phyloP scores from a whole-genome alignment of 2,888 invertebrate genomes.

The Sisyra terminalis region DNA sequence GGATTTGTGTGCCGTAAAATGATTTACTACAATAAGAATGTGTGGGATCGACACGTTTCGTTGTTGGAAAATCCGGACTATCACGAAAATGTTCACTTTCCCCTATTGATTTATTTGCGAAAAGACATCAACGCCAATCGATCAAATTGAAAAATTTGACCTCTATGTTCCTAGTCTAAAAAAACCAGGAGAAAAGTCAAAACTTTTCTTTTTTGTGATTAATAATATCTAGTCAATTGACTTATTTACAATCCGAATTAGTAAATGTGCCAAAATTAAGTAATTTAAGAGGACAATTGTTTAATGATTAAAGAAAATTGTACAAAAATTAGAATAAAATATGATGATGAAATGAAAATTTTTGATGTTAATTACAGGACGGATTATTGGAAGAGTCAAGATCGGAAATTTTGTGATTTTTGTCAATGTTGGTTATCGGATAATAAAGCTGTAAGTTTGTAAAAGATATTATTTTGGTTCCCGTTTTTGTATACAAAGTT shows the following conservation, averaged over 20 bases:
- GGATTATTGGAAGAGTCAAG: slow-evolving; percentile 93
- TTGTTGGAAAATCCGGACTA: slow-evolving; percentile 41
- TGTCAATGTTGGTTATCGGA: slow-evolving; percentile 98
- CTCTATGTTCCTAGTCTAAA: too few species aligned
- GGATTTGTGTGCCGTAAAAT: slow-evolving; percentile 40
- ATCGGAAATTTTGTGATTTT: slow-evolving; percentile 89
- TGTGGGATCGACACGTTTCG: slow-evolving; percentile 50
- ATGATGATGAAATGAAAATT: background rate
- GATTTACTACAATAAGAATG: slow-evolving; percentile 42
- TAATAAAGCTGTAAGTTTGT: slow-evolving; percentile 65
- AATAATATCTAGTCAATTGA: too few species aligned
- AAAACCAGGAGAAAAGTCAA: too few species aligned
- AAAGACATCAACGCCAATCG: too few species aligned
- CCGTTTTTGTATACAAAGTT: slow-evolving; percentile 4
- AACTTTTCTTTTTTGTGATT: too few species aligned
- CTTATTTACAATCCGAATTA: too few species aligned
- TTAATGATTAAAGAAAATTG: background rate
- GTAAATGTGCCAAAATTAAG: too few species aligned
- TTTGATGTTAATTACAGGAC: slow-evolving; percentile 46
- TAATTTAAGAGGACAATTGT: background rate
- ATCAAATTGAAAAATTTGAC: too few species aligned
- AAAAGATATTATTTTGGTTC: slow-evolving; percentile 4
- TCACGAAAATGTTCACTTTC: slow-evolving; percentile 55
- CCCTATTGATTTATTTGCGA: slow-evolving; percentile 32
- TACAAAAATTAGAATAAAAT: slow-evolving; percentile 1